Base-by-base conservation (phyloP, 2,888 invertebrate genomes). In the Micoletzkya japonica region DNA sequence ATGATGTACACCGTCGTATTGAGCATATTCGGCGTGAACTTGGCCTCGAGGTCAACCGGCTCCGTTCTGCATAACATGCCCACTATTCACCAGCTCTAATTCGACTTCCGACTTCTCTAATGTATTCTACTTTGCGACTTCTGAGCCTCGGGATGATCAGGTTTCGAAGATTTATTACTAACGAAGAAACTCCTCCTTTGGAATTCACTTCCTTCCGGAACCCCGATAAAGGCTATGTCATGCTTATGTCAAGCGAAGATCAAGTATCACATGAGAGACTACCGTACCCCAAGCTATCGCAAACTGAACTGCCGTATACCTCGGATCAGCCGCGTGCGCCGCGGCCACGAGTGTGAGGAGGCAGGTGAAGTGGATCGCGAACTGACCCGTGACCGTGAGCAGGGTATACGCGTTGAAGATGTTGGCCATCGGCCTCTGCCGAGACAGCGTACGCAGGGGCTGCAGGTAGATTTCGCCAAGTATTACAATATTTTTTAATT, bases 1-100 rank as follows among this genome's bases (percentile, higher is more conserved):
- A 98, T 95, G 72, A 99, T 93, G 86, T 98, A 99, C 20, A 99
- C 96, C 0, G 96, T 95, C 84, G 95, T 95, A 87, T 98, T 99
- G 50, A 98, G 90, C 73, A 99, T 90, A 86, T 93, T 95, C 6
- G 97, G 94, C 81, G 92, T 91, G 87, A 97, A 98, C 50, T 82
- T 81, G 49, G 82, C 79, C 70, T 85, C 85, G 50, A 86, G 74
- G 73, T 86, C 82, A 6, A 82, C 67, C 32, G 77, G 78, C 24
- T 70, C 81, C 2, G 72, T 74, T 63, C 84, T 83, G 72, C 39
- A 85, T 79, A 34, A 67, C 36, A 56, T 14, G 28, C 20, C 14
- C 32, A 59, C 52, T 71, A 54, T 63, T 50, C 28, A 60, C 26
- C 56, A 1, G 39, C 6, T 30, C 17, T 30, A 54, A 73, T 71